Percentiles rank a stretch among this genome's conserved stretches.
phyloP scores from a whole-genome alignment of 2,888 invertebrate genomes.

The Metopia argyrocephala region DNA sequence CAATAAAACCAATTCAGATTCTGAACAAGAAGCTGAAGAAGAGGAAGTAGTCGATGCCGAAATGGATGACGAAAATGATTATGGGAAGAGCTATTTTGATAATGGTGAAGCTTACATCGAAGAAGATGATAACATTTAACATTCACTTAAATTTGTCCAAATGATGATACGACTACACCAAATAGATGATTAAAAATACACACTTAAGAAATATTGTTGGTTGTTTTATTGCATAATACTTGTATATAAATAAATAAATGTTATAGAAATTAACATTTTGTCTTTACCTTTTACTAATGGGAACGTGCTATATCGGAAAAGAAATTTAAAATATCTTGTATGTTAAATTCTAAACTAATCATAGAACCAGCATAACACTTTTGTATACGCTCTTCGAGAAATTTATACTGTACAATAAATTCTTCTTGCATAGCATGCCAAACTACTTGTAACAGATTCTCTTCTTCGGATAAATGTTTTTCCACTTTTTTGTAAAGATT shows the following conservation, averaged over 20 bases:
- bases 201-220: slow-evolving; percentile 23
- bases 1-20: no score
- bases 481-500: slow-evolving; percentile 96
- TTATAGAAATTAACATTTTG: no score
- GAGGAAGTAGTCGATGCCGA: no score
- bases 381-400: slow-evolving; percentile 94
- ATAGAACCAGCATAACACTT: slow-evolving; percentile 98
- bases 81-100: no score
- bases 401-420: slow-evolving; percentile 97
- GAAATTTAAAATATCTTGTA: slow-evolving; percentile 95
- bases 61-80: no score
- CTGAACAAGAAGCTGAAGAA: no score
- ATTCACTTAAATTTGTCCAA: slow-evolving; percentile 14
- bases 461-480: slow-evolving; percentile 97
- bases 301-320: slow-evolving; percentile 99
- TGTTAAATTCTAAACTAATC: slow-evolving; percentile 95
- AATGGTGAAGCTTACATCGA: no score
- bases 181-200: neutral
- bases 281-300: slow-evolving; percentile 81
- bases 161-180: slow-evolving; percentile 16
- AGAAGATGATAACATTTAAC: no score
- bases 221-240: neutral
- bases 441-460: slow-evolving; percentile 95
- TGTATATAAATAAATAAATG: neutral
- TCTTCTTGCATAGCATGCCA: slow-evolving; percentile 99